Evolutionary conservation across 2,797 vertebrate species (phyloP).

Genomic region (Gallinago solitaria): DNA sequence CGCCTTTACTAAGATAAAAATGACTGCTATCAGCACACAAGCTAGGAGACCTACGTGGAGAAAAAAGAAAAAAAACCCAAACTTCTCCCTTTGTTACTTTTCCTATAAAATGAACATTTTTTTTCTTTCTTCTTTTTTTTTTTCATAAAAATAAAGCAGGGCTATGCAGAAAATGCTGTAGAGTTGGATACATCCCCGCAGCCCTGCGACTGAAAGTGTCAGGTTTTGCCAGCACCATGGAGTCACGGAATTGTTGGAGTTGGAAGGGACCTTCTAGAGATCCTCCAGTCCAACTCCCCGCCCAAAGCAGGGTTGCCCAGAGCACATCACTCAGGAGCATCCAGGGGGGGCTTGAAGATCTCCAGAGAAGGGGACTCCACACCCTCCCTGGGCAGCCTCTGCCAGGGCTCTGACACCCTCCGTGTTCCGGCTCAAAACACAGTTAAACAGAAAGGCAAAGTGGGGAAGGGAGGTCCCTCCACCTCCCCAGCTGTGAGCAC

Average conservation of each 20-base stretch:
- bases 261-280: too few relatives aligned
- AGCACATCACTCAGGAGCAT: too few relatives aligned
- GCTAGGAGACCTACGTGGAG: background rate
- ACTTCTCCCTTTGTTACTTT: background rate
- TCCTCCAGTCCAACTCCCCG: too few relatives aligned
- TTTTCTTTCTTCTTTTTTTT: background rate
- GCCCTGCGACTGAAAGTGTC: background rate
- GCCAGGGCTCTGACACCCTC: background rate
- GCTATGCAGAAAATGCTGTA: background rate
- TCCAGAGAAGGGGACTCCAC: too few relatives aligned
- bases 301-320: too few relatives aligned
- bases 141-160: background rate
- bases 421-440: accelerated
- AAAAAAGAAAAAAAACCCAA: background rate
- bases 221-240: background rate
- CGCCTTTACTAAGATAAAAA: background rate
- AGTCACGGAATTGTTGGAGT: too few relatives aligned
- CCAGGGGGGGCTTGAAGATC: too few relatives aligned
- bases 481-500: too few relatives aligned
- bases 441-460: background rate
- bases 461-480: background rate
- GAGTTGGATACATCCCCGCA: background rate
- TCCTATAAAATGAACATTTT: background rate
- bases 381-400: too few relatives aligned
- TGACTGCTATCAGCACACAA: background rate